Evolutionary conservation across 2,888 invertebrate species (phyloP), one percentile per base, ranked within the genome.

Genomic region (Camptogramma bilineatum): DNA sequence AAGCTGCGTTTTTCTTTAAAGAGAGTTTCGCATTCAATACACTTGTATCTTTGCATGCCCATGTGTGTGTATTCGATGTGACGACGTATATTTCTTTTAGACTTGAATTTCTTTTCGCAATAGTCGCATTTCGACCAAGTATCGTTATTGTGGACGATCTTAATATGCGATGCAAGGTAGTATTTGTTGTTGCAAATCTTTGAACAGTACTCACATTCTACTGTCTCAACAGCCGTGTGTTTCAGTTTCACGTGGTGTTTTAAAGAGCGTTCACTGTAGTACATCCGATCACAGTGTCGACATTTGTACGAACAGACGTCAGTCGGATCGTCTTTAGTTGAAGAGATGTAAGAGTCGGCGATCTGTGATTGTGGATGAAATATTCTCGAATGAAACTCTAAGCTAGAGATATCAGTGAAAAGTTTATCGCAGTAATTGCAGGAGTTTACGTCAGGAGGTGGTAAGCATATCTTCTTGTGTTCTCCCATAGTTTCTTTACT

Each of bases 1-100:
- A 91, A 66, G 51, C 87, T 91, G 0, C 91, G 73, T 65, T 90
- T 90, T 56, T 91, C 91, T 78, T 91, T 91, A 46, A 91, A 91
- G 0, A 90, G 64, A 0, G 87, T 88, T 18, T 87, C 90, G 9
- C 91, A 91, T 66, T 90, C 90, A 0, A 88, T 77, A 54, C 91
- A 91, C 52, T 88, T 91, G 55, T 90, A 81, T 34, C 90, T 73
- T 57, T 87, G 86, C 82, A 86, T 88, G 0, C 90, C 90, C 34
- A 88, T 70, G 73, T 91, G 91, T 0, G 87, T 89, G 17, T 86
- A 86, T 54, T 90, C 90, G 0, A 90, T 89, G 42, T 91, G 91
- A 0, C 90, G 63, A 0, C 88, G 70, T 0, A 91, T 89, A 62
- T 90, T 89, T 1, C 90, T 74, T 64, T 88, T 91, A 0, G 88